Conservation (phyloP, 2,888 invertebrate genomes). For the Euplexia lucipara region DNA sequence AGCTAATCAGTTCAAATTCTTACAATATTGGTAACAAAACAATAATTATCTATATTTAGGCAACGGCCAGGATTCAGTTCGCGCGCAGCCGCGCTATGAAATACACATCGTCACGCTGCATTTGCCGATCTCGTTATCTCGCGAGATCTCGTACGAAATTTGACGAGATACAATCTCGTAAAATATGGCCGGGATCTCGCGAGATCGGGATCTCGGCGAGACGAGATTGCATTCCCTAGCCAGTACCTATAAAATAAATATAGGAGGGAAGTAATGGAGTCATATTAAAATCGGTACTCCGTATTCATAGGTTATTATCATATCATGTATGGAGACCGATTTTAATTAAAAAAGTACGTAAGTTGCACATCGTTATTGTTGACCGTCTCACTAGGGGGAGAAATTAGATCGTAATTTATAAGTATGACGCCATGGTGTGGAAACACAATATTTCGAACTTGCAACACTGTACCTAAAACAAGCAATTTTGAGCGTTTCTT, state of each 20-base stretch:
- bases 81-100: no score
- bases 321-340: slow-evolving; percentile 63
- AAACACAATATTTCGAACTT: slow-evolving; percentile 59
- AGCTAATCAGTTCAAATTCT: no score
- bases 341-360: slow-evolving; percentile 60
- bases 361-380: slow-evolving; percentile 72
- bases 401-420: slow-evolving; percentile 58
- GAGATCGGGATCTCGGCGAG: no score
- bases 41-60: no score
- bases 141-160: no score
- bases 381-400: slow-evolving; percentile 66
- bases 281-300: slow-evolving; percentile 59
- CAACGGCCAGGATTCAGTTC: no score
- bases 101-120: no score
- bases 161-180: no score
- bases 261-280: slow-evolving; percentile 47
- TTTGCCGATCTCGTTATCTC: no score
- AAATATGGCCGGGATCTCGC: no score
- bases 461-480: slow-evolving; percentile 11
- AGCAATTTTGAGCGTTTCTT: not conserved
- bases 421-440: slow-evolving; percentile 63
- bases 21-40: no score
- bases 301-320: slow-evolving; percentile 54
- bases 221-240: no score
- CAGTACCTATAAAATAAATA: slow-evolving; percentile 49